phyloP scores from a whole-genome alignment of 1,140 invertebrate species.

The Geopemphigus sp. region DNA sequence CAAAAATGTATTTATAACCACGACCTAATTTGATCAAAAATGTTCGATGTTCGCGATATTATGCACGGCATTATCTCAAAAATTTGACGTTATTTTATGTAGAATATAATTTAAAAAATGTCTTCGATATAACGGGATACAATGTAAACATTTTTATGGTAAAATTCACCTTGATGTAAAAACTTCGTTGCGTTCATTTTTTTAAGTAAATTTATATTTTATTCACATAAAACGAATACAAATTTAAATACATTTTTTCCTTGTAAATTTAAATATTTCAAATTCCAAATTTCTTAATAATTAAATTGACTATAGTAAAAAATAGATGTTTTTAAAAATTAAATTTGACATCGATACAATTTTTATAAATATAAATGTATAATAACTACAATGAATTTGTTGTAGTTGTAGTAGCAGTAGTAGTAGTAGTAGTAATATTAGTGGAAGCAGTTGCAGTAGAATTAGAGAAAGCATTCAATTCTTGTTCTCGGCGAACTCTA shows the following conservation, averaged over 20 bases:
- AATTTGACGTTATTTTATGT: too few species aligned
- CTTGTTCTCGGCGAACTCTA: slow-evolving; percentile 46
- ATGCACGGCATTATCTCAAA: too few species aligned
- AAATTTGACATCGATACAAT: background rate
- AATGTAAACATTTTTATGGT: background rate
- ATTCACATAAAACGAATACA: background rate
- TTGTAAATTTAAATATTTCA: background rate
- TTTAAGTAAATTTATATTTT: background rate
- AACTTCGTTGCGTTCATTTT: background rate
- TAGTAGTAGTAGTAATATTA: background rate
- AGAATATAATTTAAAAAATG: background rate
- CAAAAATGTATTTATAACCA: too few species aligned
- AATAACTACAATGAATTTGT: background rate
- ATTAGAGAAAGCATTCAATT: background rate
- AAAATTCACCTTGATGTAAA: background rate
- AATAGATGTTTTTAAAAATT: background rate
- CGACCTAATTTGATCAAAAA: too few species aligned
- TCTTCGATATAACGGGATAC: background rate
- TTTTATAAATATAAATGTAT: background rate
- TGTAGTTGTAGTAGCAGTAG: too few species aligned
- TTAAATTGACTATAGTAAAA: background rate
- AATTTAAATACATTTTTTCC: background rate
- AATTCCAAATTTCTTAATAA: background rate
- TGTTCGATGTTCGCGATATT: too few species aligned
- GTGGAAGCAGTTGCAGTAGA: background rate